Conservation (phyloP, 2,888 invertebrate genomes). For the Drosophila greeni region DNA sequence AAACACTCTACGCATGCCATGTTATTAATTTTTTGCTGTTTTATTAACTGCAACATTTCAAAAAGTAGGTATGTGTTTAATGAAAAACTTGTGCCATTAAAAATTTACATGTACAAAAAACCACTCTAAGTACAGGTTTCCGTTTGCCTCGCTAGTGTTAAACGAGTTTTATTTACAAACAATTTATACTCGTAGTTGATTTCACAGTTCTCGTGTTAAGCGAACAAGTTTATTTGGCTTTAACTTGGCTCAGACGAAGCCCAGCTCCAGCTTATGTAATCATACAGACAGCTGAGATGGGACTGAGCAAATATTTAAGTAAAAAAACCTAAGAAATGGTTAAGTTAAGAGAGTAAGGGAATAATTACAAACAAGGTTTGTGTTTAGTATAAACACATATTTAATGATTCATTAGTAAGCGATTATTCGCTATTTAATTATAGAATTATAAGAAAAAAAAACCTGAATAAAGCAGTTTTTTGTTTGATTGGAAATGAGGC, state of each 20-base stretch:
- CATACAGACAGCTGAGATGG: slow-evolving; percentile 16
- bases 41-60: slow-evolving; percentile 36
- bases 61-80: slow-evolving; percentile 27
- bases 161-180: slow-evolving; percentile 72
- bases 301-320: background rate
- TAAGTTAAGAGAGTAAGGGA: background rate
- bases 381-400: background rate
- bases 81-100: slow-evolving; percentile 70
- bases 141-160: slow-evolving; percentile 34
- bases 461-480: slow-evolving; percentile 5
- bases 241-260: slow-evolving; percentile 24
- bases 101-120: slow-evolving; percentile 60
- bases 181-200: slow-evolving; percentile 46
- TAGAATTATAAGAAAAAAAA: background rate
- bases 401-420: slow-evolving; percentile 3
- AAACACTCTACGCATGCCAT: slow-evolving; percentile 16
- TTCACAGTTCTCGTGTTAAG: slow-evolving; percentile 69
- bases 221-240: slow-evolving; percentile 62
- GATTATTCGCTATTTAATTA: slow-evolving; percentile 15
- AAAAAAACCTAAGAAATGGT: background rate
- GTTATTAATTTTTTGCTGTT: slow-evolving; percentile 36
- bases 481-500: slow-evolving; percentile 12
- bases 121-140: slow-evolving; percentile 33
- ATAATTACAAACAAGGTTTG: slow-evolving; percentile 5
- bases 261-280: slow-evolving; percentile 60